Conservation (phyloP, 1,140 invertebrate species). For the Drusus annulatus region DNA sequence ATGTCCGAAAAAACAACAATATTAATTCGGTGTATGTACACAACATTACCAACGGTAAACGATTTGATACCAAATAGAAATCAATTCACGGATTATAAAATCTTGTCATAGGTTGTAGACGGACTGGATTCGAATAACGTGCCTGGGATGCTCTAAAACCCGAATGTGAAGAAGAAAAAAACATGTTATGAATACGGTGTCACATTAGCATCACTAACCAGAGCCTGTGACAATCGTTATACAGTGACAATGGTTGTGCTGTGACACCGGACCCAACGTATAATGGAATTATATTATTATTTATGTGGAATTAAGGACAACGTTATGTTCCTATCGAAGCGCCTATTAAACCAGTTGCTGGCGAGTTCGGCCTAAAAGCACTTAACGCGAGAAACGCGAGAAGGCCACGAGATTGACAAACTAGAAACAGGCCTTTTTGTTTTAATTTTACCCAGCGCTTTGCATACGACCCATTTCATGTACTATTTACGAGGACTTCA, state of each 20-base stretch:
- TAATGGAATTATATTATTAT: constrained; percentile 2
- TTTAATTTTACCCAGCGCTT: too few relatives aligned
- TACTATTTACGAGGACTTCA: too few relatives aligned
- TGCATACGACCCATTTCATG: too few relatives aligned
- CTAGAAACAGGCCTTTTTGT: too few relatives aligned
- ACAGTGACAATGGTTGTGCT: constrained; percentile 7
- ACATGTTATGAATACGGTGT: constrained; percentile 19
- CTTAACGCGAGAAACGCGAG: constrained; percentile 1
- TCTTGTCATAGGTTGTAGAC: not conserved
- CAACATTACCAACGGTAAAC: too few relatives aligned
- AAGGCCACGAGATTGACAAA: not conserved
- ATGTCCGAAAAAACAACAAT: too few relatives aligned
- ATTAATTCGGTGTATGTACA: too few relatives aligned
- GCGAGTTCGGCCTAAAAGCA: not conserved
- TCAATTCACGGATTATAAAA: not conserved
- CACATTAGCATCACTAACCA: constrained; percentile 25
- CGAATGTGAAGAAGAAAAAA: too few relatives aligned
- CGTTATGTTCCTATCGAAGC: not conserved
- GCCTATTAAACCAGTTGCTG: not conserved
- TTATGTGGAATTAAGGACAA: not conserved
- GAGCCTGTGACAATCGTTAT: too few relatives aligned
- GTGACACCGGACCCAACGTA: not conserved
- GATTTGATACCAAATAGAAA: not conserved
- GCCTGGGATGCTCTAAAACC: too few relatives aligned
- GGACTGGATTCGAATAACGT: not conserved